Percentiles rank a stretch among this genome's conserved stretches.
phyloP scores from a whole-genome alignment of 2,797 vertebrate genomes.

The Catostomus latipinnis region DNA sequence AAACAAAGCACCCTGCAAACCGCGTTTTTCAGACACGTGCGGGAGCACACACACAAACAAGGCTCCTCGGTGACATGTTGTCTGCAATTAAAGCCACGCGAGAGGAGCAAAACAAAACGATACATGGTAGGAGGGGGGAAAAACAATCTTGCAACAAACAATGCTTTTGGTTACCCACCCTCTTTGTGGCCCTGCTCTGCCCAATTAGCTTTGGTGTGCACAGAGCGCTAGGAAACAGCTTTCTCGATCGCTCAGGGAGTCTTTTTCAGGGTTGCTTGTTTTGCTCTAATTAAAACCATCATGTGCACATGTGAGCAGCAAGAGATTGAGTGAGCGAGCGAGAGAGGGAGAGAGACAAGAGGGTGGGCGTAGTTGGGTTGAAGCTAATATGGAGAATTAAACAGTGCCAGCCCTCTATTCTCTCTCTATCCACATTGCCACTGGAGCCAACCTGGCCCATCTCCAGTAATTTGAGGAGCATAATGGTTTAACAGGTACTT shows the following conservation, averaged over 20 bases:
- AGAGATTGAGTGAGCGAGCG: conserved; percentile 25
- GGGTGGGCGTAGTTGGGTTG: conserved; percentile 35
- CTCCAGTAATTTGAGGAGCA: conserved; percentile 75
- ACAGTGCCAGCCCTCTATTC: conserved; percentile 59
- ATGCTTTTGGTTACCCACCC: conserved; percentile 67
- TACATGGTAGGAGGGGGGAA: conserved; percentile 47
- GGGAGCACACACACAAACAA: conserved; percentile 34
- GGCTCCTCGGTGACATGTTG: conserved; percentile 40
- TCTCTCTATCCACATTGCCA: conserved; percentile 58
- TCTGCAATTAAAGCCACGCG: conserved; percentile 56
- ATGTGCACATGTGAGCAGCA: conserved; percentile 56
- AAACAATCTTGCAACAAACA: conserved; percentile 74
- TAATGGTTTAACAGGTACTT: conserved; percentile 81
- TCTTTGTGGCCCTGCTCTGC: conserved; percentile 73
- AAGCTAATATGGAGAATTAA: conserved; percentile 66
- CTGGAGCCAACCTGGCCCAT: conserved; percentile 68
- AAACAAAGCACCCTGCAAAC: conserved; percentile 51
- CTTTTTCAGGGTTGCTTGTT: conserved; percentile 74
- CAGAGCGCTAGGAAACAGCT: conserved; percentile 60
- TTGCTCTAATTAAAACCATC: conserved; percentile 82
- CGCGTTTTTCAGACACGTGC: conserved; percentile 46
- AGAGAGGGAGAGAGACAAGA: not conserved
- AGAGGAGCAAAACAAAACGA: conserved; percentile 54
- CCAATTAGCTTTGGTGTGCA: conserved; percentile 77
- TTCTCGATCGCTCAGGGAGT: conserved; percentile 72